phyloP scores from a whole-genome alignment of 2,797 vertebrate genomes.

The Tadarida brasiliensis region DNA sequence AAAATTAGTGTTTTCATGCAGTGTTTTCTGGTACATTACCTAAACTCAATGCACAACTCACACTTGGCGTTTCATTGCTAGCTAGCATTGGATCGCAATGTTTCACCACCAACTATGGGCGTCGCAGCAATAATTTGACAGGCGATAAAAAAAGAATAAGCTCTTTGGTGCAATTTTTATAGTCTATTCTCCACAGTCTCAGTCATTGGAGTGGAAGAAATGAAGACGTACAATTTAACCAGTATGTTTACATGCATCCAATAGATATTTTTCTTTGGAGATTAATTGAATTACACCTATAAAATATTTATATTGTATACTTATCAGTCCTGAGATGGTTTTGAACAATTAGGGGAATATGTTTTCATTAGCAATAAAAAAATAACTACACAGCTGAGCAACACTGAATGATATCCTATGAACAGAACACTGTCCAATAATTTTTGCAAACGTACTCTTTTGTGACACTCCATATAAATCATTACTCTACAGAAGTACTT shows the following conservation, averaged over 20 bases:
- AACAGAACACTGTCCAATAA: neutral
- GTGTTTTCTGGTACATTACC: conserved; percentile 91
- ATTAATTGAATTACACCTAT: conserved; percentile 86
- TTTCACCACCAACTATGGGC: conserved; percentile 86
- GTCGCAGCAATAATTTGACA: conserved; percentile 89
- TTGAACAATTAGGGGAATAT: conserved; percentile 60
- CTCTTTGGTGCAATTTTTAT: conserved; percentile 85
- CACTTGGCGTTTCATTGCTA: conserved; percentile 83
- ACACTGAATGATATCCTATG: fast-evolving
- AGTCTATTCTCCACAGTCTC: conserved; percentile 80
- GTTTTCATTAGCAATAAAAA: conserved; percentile 32
- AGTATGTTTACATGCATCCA: conserved; percentile 86
- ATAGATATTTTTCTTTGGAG: conserved; percentile 82
- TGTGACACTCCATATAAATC: neutral
- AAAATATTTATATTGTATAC: conserved; percentile 72
- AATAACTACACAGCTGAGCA: neutral
- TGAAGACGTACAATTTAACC: conserved; percentile 87
- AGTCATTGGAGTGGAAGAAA: conserved; percentile 88
- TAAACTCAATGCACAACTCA: conserved; percentile 88
- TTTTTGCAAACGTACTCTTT: neutral
- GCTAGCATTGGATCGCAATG: conserved; percentile 84
- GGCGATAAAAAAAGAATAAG: conserved; percentile 86
- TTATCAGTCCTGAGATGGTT: conserved; percentile 76
- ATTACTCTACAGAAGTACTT: neutral
- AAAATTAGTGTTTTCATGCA: conserved; percentile 91